A percentile compares a stretch with the other conserved stretches of the same genome.
Evolutionary conservation across 2,797 vertebrate species (phyloP).

Genomic region (Cheirogaleus major): DNA sequence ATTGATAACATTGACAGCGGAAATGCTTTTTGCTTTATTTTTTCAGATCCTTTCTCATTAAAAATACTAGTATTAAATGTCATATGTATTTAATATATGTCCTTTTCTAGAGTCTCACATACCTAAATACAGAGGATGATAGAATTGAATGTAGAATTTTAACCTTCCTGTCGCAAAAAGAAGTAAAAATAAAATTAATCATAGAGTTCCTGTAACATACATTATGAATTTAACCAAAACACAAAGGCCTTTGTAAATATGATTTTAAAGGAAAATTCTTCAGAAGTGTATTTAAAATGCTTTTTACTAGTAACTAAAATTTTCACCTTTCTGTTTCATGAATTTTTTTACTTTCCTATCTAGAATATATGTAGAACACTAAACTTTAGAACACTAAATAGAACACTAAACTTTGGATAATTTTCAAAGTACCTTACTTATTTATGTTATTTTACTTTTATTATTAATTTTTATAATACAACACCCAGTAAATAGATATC

Average conservation of each 20-base stretch:
- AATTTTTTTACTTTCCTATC: neutral
- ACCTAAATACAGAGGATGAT: slow-evolving; percentile 96
- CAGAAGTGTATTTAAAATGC: neutral
- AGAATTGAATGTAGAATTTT: slow-evolving; percentile 88
- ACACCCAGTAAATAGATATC: neutral
- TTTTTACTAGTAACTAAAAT: neutral
- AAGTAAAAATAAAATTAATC: slow-evolving; percentile 55
- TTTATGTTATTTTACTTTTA: neutral
- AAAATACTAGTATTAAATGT: slow-evolving; percentile 9
- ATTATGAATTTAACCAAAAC: slow-evolving; percentile 12
- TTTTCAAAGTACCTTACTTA: neutral
- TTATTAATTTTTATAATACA: neutral
- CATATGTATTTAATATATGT: slow-evolving; percentile 35
- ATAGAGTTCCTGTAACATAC: neutral
- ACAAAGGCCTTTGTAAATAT: neutral
- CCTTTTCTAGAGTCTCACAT: slow-evolving; percentile 76
- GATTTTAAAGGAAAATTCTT: slow-evolving; percentile 9
- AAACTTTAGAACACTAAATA: neutral
- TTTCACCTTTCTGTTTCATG: neutral
- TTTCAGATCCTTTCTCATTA: neutral
- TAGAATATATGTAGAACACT: slow-evolving; percentile 7
- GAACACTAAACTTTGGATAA: neutral
- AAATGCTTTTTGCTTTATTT: neutral
- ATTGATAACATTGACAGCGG: neutral
- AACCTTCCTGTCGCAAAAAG: slow-evolving; percentile 84